Percentiles rank a stretch among this genome's conserved stretches.
These are phyloP conservation scores for Eurois occulta DNA, from an alignment of 2,888 invertebrate genomes.

Conservation along the genomic window DNA sequence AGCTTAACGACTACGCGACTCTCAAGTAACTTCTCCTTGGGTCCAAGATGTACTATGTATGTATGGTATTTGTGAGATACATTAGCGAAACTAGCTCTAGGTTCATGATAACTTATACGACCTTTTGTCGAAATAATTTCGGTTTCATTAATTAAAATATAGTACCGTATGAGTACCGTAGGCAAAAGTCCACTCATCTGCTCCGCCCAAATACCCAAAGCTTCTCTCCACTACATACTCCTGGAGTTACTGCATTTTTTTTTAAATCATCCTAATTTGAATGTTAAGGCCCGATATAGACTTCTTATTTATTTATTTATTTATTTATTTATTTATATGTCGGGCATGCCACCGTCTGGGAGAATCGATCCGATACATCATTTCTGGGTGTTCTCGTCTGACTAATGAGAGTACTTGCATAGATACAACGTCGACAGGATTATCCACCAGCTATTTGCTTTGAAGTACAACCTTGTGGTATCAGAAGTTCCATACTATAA, in stretches of 20 bases:
- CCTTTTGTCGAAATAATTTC: not conserved
- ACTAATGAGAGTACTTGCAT: no score
- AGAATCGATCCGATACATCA: not conserved
- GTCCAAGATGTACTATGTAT: constrained; percentile 41
- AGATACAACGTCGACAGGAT: no score
- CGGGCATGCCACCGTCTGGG: not conserved
- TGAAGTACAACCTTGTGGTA: not conserved
- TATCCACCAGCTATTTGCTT: not conserved
- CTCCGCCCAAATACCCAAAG: not conserved
- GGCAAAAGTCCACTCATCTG: not conserved
- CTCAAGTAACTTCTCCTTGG: constrained; percentile 73
- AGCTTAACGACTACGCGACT: constrained; percentile 80
- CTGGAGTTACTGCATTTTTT: not conserved
- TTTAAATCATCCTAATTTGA: not conserved
- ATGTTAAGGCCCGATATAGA: not conserved
- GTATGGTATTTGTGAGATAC: constrained; percentile 16
- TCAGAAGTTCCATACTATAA: not conserved
- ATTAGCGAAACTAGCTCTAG: constrained; percentile 8
- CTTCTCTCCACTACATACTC: not conserved
- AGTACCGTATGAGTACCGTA: no score
- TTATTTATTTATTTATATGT: no score
- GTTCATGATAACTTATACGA: no score
- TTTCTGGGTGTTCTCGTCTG: not conserved
- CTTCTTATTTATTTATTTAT: no score
- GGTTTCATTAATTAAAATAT: not conserved